phyloP scores from a whole-genome alignment of 2,797 vertebrate species.

The Coranthus polyacanthus region DNA sequence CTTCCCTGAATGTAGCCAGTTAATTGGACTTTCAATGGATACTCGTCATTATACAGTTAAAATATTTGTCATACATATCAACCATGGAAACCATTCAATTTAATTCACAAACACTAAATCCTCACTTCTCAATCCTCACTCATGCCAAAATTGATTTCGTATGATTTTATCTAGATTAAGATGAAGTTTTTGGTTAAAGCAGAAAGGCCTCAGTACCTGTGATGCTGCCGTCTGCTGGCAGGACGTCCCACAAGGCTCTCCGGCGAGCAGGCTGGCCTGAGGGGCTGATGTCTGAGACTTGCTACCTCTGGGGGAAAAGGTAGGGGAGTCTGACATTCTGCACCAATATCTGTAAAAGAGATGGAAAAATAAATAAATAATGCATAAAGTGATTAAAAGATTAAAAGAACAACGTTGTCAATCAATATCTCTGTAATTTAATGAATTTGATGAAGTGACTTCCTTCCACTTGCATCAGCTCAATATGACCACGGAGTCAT shows the following conservation, averaged over 20 bases:
- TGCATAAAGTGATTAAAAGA: too few species aligned
- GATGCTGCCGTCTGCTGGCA: conserved; percentile 72
- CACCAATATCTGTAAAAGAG: conserved; percentile 40
- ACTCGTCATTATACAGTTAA: conserved; percentile 41
- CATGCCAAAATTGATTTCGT: neutral
- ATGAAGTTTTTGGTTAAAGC: neutral
- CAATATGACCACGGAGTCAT: too few species aligned
- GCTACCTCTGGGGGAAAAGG: conserved; percentile 48
- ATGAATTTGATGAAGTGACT: too few species aligned
- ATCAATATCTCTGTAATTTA: too few species aligned
- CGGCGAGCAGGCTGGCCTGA: conserved; percentile 46
- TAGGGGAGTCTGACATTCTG: conserved; percentile 56
- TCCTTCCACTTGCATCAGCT: too few species aligned
- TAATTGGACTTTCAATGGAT: too few species aligned
- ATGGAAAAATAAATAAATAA: neutral
- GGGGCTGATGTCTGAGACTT: conserved; percentile 46
- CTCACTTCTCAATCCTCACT: neutral
- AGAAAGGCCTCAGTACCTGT: conserved; percentile 64
- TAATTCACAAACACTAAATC: neutral
- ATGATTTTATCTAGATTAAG: neutral
- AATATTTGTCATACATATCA: conserved; percentile 33
- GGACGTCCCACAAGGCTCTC: conserved; percentile 53
- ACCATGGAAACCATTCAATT: conserved; percentile 14
- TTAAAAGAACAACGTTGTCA: too few species aligned
- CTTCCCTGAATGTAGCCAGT: too few species aligned